These are phyloP conservation scores for Sebastes steindachneri DNA, from an alignment of 2,797 vertebrate genomes.

Conservation along the genomic window DNA sequence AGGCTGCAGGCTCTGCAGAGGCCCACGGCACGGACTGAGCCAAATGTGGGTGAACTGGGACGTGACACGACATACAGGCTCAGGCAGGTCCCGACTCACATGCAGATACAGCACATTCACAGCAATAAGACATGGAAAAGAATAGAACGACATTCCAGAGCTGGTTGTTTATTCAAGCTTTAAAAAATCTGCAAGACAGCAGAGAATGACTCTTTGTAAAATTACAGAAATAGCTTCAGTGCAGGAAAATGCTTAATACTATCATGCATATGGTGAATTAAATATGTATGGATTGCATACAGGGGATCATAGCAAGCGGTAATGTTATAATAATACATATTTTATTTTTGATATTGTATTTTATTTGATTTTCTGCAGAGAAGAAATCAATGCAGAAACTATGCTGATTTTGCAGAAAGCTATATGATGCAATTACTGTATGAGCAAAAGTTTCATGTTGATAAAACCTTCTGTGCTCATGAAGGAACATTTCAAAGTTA, in stretches of 20 bases:
- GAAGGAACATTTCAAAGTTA: not conserved
- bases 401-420: not conserved
- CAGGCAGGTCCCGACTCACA: slow-evolving; percentile 36
- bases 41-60: slow-evolving; percentile 48
- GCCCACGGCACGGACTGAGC: slow-evolving; percentile 11
- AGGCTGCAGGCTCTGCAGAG: slow-evolving; percentile 15
- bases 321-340: not conserved
- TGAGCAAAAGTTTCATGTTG: not conserved
- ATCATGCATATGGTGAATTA: not conserved
- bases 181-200: slow-evolving; percentile 6
- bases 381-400: not conserved
- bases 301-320: not conserved
- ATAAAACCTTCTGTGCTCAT: not conserved
- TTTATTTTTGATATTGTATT: too few species aligned
- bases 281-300: not conserved
- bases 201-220: not conserved
- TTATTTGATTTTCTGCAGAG: slow-evolving; percentile 1
- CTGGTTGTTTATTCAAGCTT: slow-evolving; percentile 19
- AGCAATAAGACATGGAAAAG: slow-evolving; percentile 19
- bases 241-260: not conserved
- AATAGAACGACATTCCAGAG: slow-evolving; percentile 38
- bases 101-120: slow-evolving; percentile 1
- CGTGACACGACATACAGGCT: slow-evolving; percentile 34
- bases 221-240: not conserved
- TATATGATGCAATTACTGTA: not conserved